Evolutionary conservation across 2,797 vertebrate species (phyloP), one percentile per base, ranked within the genome.

Genomic region (Allobates femoralis): DNA sequence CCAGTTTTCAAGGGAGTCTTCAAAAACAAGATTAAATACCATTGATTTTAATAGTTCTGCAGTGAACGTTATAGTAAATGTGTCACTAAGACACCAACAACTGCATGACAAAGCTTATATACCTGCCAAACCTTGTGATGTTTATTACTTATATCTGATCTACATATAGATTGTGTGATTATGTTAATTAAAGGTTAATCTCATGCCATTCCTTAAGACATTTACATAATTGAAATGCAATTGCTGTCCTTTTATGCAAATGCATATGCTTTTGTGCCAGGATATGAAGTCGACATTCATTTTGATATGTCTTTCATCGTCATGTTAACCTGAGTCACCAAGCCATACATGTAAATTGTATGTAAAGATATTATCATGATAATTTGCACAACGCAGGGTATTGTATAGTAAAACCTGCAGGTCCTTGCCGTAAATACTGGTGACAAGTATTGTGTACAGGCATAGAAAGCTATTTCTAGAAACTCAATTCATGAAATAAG

Each of bases 381-480:
- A 11, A 46, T 46, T 8, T 46, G 11, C 11, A 46, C 7, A 46
- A 46, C 5, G 6, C 41, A 46, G 41, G 7, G 41, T 11, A 7
- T 11, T 46, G 7, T 46, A 46, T 46, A 46, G 41, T 46, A 46
- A 46, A 46, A 60, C 1, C 23, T 26, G 6, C 30, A 23, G 56
- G 2, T 34, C n/a, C n/a, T 83, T 67, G 34, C 74, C 62, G 64
- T 66, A 14, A 69, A 58, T 50, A 51, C 50, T 30, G 32, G 26
- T 75, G 67, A 28, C 37, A 32, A 84, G 56, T 23, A 64, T 30
- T 73, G 81, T 79, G 30, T n/a, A 60, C 46, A 60, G 23, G n/a
- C 34, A 80, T 55, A 28, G 37, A 84, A 84, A 87, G 46, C 83
- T 81, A 88, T 85, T 88, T 88, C 78, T 81, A 79, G 77, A 73